These are phyloP conservation scores for Lordiphosa clarofinis DNA, from an alignment of 1,140 invertebrate genomes.

Conservation along the genomic window DNA sequence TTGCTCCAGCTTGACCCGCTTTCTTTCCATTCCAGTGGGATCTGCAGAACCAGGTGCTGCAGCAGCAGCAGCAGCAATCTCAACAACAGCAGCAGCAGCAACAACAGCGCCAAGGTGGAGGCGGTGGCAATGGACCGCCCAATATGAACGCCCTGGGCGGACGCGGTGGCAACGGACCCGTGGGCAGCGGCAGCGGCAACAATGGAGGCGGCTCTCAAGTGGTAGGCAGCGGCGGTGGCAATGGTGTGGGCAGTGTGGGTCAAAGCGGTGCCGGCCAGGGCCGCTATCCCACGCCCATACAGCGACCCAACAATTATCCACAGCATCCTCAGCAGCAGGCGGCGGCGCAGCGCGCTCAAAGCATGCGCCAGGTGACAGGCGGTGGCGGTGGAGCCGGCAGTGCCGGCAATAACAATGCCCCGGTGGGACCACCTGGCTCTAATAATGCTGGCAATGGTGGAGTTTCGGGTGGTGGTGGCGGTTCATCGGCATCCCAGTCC, in stretches of 20 bases:
- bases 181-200: slow-evolving; percentile 44
- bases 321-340: slow-evolving; percentile 77
- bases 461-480: slow-evolving; percentile 51
- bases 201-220: slow-evolving; percentile 34
- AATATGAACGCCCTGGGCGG: slow-evolving; percentile 69
- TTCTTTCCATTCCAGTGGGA: slow-evolving; percentile 58
- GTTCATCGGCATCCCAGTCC: slow-evolving; percentile 30
- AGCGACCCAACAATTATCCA: slow-evolving; percentile 80
- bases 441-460: slow-evolving; percentile 48
- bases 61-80: slow-evolving; percentile 66
- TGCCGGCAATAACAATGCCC: slow-evolving; percentile 49
- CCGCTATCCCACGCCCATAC: slow-evolving; percentile 77
- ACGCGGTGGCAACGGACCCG: slow-evolving; percentile 38
- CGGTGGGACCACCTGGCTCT: slow-evolving; percentile 54
- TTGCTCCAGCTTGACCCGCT: slow-evolving; percentile 1
- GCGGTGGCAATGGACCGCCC: slow-evolving; percentile 52
- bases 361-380: slow-evolving; percentile 72
- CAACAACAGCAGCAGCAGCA: slow-evolving; percentile 65
- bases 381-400: slow-evolving; percentile 45
- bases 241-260: slow-evolving; percentile 59
- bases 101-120: slow-evolving; percentile 11
- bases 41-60: slow-evolving; percentile 80
- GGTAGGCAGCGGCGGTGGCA: slow-evolving; percentile 57
- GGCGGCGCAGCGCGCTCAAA: slow-evolving; percentile 68
- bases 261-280: slow-evolving; percentile 65